Evolutionary conservation across 2,113 vertebrate genomes (phyloP).

Genomic region (Colinus virginianus): DNA sequence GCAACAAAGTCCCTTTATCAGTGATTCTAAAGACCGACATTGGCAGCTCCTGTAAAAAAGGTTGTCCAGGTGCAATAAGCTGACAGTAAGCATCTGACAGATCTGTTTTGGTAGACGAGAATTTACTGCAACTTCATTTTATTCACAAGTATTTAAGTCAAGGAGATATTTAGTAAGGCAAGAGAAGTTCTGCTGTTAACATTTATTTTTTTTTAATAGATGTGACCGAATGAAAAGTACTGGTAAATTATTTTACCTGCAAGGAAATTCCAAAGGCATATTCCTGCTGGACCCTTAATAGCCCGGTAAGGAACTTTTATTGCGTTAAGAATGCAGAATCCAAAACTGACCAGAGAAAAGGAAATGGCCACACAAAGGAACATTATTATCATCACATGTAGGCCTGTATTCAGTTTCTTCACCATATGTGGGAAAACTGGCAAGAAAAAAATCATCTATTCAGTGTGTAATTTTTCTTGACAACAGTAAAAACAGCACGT

Average conservation of each 20-base stretch:
- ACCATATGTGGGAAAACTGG: slow-evolving; percentile 94
- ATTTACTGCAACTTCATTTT: not conserved
- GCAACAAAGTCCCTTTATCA: not conserved
- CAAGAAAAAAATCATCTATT: slow-evolving; percentile 43
- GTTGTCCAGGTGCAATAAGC: not conserved
- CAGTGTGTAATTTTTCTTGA: not conserved
- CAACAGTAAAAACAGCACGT: not conserved
- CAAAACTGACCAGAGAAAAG: slow-evolving; percentile 90
- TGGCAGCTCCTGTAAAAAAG: not conserved
- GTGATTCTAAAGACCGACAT: not conserved
- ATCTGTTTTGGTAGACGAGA: not conserved
- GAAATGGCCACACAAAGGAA: slow-evolving; percentile 88
- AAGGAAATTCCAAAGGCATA: slow-evolving; percentile 94
- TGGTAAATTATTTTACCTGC: slow-evolving; percentile 79
- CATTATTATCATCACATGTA: slow-evolving; percentile 90
- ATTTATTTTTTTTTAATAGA: not conserved
- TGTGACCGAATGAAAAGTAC: not conserved
- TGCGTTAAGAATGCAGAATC: slow-evolving; percentile 92
- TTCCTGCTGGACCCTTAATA: slow-evolving; percentile 91
- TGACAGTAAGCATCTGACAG: not conserved
- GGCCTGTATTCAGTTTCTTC: slow-evolving; percentile 85
- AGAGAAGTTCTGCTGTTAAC: not conserved
- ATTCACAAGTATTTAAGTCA: not conserved
- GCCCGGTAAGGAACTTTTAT: slow-evolving; percentile 93
- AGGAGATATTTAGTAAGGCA: not conserved